Base-by-base conservation (phyloP, 2,113 vertebrate species). In the Illadopsis cleaveri region DNA sequence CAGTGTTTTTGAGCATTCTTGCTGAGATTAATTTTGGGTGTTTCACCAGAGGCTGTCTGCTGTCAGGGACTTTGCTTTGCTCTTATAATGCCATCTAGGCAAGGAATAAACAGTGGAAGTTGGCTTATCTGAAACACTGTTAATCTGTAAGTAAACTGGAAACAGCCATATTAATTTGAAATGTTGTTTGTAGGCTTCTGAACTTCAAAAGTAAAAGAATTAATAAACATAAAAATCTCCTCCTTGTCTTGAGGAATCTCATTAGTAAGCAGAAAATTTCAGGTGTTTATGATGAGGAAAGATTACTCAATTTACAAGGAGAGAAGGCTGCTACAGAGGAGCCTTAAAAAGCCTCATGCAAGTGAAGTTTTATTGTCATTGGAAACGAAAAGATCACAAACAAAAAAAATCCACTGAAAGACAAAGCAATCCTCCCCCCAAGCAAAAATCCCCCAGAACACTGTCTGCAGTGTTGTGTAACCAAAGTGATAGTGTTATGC, bases 391-490 rank as follows among this genome's bases (percentile, higher is more conserved):
- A 81, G 19, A 68, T 87, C 16, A 33, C 61, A 82, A 80, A 56
- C 16, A 56, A 42, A 72, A 33, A 79, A 79, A 93, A 20, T 7
- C 12, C 45, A 15, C 31, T 53, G 18, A 40, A 86, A 79, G 56
- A 68, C 44, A 54, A 77, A 78, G 27, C n/a, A 40, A 8, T 64
- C 35, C 27, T 62, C n/a, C 28, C n/a, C 31, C 15, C 14, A 33
- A 35, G 54, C 50, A 92, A 61, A 90, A 90, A n/a, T 64, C 40
- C 70, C 92, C 66, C 54, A 18, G 38, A 86, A 90, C 50, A 23
- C 37, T 69, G 42, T 85, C 87, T 87, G 61, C 61, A 64, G 48
- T 70, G 60, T 94, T 94, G 92, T 82, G 78, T 93, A 94, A 94
- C 73, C 27, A n/a, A 86, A 93, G 47, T 30, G 77, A 78, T 62